Conservation (phyloP, 2,888 invertebrate genomes). For the Prionchulus punctatus region DNA sequence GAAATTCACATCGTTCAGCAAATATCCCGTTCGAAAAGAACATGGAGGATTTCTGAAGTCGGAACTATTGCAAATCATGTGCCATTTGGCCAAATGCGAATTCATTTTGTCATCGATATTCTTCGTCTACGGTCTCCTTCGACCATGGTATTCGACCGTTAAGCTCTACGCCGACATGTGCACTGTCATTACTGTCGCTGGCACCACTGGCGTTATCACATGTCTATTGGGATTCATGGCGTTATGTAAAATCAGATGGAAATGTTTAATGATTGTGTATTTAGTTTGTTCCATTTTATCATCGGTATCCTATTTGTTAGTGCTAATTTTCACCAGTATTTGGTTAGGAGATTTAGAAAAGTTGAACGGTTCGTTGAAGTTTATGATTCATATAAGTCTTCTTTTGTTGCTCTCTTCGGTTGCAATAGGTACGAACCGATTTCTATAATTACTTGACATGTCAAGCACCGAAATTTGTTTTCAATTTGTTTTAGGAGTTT, state of each 20-base stretch:
- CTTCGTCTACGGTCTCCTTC: neutral
- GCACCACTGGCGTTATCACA: neutral
- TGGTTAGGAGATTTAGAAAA: neutral
- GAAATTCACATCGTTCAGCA: neutral
- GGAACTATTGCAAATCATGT: neutral
- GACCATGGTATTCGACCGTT: neutral
- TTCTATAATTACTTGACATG: too few relatives aligned
- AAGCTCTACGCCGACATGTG: neutral
- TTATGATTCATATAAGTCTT: neutral
- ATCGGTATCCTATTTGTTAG: neutral
- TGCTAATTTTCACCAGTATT: neutral
- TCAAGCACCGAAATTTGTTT: neutral
- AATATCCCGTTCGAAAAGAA: neutral
- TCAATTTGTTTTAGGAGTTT: neutral
- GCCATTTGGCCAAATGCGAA: neutral
- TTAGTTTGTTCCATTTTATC: neutral
- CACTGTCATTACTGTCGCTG: neutral
- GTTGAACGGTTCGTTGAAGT: neutral
- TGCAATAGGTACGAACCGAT: neutral
- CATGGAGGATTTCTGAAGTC: neutral
- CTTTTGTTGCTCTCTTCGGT: neutral
- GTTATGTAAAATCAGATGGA: neutral
- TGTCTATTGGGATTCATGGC: neutral
- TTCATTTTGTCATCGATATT: neutral
- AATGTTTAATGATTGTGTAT: neutral